phyloP scores from a whole-genome alignment of 1,140 invertebrate genomes.

The Philotrypesis tridentata region DNA sequence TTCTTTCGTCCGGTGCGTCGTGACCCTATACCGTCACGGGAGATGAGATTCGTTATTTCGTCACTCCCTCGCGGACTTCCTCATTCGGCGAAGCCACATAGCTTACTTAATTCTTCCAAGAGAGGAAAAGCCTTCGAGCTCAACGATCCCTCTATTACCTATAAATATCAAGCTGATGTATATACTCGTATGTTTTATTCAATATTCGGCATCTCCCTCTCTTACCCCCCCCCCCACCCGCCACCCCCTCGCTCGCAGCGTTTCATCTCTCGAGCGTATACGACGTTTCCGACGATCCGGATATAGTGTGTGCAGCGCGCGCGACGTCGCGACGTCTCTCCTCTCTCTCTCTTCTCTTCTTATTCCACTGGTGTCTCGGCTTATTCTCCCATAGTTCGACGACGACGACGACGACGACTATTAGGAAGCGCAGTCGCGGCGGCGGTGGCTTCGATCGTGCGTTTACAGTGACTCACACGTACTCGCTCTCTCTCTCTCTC shows the following conservation, averaged over 20 bases:
- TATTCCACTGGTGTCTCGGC: not conserved
- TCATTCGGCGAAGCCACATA: no score
- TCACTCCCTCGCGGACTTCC: no score
- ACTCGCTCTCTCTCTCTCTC: not conserved
- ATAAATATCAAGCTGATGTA: no score
- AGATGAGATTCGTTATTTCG: no score
- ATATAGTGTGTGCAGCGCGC: slow-evolving; percentile 21
- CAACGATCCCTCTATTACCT: no score
- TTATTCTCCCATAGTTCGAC: no score
- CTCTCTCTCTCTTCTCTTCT: not conserved
- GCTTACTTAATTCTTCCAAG: no score
- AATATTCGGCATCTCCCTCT: not conserved
- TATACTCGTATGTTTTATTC: not conserved
- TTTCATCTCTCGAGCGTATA: not conserved
- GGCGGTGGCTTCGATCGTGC: not conserved
- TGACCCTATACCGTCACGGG: no score
- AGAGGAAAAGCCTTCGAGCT: no score
- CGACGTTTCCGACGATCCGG: slow-evolving; percentile 40
- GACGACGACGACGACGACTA: not conserved
- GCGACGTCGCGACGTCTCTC: slow-evolving; percentile 17
- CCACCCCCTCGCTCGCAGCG: not conserved
- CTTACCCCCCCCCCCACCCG: not conserved
- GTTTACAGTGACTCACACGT: not conserved
- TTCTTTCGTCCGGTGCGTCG: no score
- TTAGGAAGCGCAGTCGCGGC: slow-evolving; percentile 26